These are phyloP conservation scores for Leptinotarsa peninsularis DNA, from an alignment of 2,888 invertebrate species.

Conservation along the genomic window DNA sequence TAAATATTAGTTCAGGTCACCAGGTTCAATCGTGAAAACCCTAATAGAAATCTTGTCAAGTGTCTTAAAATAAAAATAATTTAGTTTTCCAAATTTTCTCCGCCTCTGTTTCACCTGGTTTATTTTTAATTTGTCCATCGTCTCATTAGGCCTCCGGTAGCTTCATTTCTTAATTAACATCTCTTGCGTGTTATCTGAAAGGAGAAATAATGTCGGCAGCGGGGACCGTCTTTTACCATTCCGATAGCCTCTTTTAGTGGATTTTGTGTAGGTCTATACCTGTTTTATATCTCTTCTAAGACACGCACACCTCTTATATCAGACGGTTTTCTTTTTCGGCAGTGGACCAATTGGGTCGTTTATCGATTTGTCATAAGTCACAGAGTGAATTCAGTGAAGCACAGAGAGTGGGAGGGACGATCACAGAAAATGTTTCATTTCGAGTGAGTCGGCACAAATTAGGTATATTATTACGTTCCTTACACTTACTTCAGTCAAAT, in stretches of 20 bases:
- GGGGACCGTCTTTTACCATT: constrained; percentile 58
- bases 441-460: no score
- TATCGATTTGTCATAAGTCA: constrained; percentile 7
- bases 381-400: not conserved
- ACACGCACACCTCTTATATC: constrained; percentile 57
- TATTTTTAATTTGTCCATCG: constrained; percentile 51
- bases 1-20: not conserved
- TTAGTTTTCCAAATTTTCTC: constrained; percentile 17
- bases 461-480: no score
- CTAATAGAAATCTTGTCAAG: not conserved
- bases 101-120: constrained; percentile 40
- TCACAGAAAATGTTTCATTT: not conserved
- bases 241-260: constrained; percentile 61
- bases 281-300: constrained; percentile 59
- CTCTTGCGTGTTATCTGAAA: constrained; percentile 63
- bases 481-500: no score
- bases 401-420: not conserved
- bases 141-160: constrained; percentile 65
- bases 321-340: constrained; percentile 19
- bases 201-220: constrained; percentile 60
- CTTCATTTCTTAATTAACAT: constrained; percentile 66
- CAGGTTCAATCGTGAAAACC: not conserved
- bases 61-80: not conserved
- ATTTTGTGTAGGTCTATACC: constrained; percentile 60
- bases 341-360: constrained; percentile 15